Evolutionary conservation across 2,888 invertebrate genomes (phyloP).

Genomic region (Cryptops parisi): DNA sequence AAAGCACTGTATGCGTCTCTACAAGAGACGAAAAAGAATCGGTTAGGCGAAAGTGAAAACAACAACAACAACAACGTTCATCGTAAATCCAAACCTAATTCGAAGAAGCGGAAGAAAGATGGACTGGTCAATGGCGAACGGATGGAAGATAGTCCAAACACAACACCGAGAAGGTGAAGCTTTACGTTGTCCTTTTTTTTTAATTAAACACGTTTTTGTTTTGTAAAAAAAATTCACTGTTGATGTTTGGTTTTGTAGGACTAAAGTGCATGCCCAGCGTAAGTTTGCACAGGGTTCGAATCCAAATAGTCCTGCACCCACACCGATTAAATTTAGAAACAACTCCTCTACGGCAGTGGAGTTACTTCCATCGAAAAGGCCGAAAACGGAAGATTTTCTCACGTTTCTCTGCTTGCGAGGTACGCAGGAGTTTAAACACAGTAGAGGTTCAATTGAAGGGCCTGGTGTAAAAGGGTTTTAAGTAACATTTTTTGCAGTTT

Average conservation of each 20-base stretch:
- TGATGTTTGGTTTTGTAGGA: conserved; percentile 36
- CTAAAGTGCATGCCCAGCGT: conserved; percentile 69
- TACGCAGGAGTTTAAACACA: conserved; percentile 27
- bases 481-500: no score
- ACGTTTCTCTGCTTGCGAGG: conserved; percentile 72
- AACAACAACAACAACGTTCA: conserved; percentile 9
- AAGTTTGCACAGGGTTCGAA: conserved; percentile 73
- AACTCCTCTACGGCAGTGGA: conserved; percentile 19
- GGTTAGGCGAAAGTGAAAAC: conserved; percentile 17
- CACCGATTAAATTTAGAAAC: conserved; percentile 43
- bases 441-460: no score
- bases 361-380: conserved; percentile 36
- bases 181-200: neutral
- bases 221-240: no score
- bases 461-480: no score
- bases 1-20: conserved; percentile 33
- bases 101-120: conserved; percentile 15
- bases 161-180: conserved; percentile 21
- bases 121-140: conserved; percentile 5
- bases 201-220: no score
- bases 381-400: conserved; percentile 71
- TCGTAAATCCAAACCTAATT: neutral
- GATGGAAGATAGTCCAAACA: conserved; percentile 18
- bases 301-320: conserved; percentile 38
- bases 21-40: conserved; percentile 25